Base-by-base conservation (phyloP, 2,113 vertebrate genomes). In the Thomomys bottae region DNA sequence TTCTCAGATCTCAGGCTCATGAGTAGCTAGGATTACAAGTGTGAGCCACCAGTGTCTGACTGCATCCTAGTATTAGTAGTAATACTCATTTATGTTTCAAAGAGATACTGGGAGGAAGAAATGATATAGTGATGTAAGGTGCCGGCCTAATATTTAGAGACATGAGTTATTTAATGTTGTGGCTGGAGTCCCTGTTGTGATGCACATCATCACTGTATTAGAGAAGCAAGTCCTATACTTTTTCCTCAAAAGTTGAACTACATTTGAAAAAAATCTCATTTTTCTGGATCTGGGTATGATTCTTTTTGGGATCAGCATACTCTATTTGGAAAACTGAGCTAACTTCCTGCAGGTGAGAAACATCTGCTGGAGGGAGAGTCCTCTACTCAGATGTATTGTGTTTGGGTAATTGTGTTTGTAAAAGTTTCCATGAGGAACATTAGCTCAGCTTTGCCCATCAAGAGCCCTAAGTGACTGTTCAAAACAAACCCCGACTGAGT, bases 391-490 rank as follows among this genome's bases (percentile, higher is more conserved):
- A 59, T 5, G 12, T 83, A 94, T 94, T 95, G 88, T 93, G 38
- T 92, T 94, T 73, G 63, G 42, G 82, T 63, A 36, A 81, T 80
- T 89, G 82, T 88, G 63, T 95, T 78, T 87, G 86, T 96, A 93
- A 96, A 96, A 96, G 66, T 97, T 97, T 96, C 95, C 96, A 91
- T 85, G 88, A 91, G 71, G 80, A 92, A 21, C 38, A 84, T 96
- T 96, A 95, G 76, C 89, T 94, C 87, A 87, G 91, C 78, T 95
- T 94, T 93, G 67, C 64, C 57, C 90, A 85, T 80, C 34, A 84
- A 94, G 79, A n/a, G 61, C 84, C 86, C 26, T 90, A 81, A 94
- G 45, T 93, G 83, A 61, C 73, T 92, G 36, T 79, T 96, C 79
- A 96, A 95, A 89, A 95, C 88, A 96, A 94, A 76, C 70, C 54